Conservation (phyloP, 2,113 vertebrate species). For the Diphyllodes magnificus region DNA sequence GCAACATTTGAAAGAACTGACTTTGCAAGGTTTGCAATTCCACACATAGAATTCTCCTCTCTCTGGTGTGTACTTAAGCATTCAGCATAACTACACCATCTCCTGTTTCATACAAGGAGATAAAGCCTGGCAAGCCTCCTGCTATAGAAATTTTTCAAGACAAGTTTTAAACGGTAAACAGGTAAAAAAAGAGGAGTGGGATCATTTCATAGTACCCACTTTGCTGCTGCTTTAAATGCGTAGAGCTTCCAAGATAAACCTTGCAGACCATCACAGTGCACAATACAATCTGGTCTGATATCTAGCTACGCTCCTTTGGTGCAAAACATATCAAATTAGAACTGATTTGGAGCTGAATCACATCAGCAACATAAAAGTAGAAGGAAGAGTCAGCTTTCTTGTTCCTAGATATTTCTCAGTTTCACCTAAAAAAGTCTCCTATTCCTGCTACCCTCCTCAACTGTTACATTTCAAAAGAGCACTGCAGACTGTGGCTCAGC, state of each 20-base stretch:
- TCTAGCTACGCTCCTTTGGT: rapidly evolving
- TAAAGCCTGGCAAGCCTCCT: neutral
- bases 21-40: neutral
- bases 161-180: neutral
- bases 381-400: neutral
- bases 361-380: neutral
- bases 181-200: neutral
- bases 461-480: neutral
- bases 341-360: neutral
- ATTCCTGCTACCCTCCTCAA: neutral
- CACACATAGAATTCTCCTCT: neutral
- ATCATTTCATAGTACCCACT: neutral
- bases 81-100: neutral
- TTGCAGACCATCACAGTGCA: neutral
- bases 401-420: neutral
- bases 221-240: neutral
- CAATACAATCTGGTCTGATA: neutral
- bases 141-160: neutral
- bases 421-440: neutral
- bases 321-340: neutral
- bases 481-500: neutral
- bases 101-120: neutral
- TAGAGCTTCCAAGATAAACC: neutral
- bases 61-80: neutral
- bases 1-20: neutral